Evolutionary conservation across 2,113 vertebrate genomes (phyloP).

Genomic region (Varanus komodoensis): DNA sequence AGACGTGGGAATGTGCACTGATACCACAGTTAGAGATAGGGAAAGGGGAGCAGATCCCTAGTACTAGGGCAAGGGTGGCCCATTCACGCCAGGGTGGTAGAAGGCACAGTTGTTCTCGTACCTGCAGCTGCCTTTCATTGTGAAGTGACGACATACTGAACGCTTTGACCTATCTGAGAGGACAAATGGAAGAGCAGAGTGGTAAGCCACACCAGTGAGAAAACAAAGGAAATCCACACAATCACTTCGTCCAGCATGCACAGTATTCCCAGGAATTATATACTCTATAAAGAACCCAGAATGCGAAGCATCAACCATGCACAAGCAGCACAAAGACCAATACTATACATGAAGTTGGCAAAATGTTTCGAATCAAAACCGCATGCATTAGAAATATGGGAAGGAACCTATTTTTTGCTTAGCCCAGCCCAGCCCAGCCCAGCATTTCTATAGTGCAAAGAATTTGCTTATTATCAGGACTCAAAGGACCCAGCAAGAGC

Average conservation of each 20-base stretch:
- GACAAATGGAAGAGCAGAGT: neutral
- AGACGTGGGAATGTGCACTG: neutral
- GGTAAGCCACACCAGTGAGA: neutral
- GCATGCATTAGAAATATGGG: neutral
- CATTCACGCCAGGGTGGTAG: slow-evolving; percentile 92
- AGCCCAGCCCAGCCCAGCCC: neutral
- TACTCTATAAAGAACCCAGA: neutral
- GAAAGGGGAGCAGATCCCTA: neutral
- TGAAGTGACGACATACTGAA: slow-evolving; percentile 91
- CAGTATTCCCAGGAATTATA: neutral
- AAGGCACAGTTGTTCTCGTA: slow-evolving; percentile 95
- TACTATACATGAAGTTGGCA: too few species aligned
- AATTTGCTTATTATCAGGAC: neutral
- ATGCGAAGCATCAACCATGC: neutral
- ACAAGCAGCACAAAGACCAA: neutral
- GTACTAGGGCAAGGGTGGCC: slow-evolving; percentile 85
- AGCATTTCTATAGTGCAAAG: neutral
- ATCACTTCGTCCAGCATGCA: neutral
- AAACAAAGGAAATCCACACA: neutral
- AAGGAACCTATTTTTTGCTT: neutral
- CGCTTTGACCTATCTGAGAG: slow-evolving; percentile 89
- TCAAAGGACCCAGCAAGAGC: neutral
- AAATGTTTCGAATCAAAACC: neutral
- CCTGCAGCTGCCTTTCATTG: slow-evolving; percentile 94
- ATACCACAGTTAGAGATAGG: slow-evolving; percentile 31